These are phyloP conservation scores for Hyperopisus bebe DNA, from an alignment of 2,113 vertebrate species.

Conservation along the genomic window DNA sequence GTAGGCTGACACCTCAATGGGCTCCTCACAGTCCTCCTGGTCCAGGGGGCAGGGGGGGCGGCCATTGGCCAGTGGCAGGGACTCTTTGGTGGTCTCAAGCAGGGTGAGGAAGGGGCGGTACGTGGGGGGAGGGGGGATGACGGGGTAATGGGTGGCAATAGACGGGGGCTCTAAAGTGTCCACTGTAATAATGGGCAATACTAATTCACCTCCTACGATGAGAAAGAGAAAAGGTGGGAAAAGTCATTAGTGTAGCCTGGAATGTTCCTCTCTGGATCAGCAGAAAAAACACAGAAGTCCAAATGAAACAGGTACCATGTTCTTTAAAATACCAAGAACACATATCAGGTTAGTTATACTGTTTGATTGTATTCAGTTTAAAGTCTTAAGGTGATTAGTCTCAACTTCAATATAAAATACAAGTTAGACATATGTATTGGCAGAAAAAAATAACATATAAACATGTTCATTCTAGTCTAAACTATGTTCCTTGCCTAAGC, in stretches of 20 bases:
- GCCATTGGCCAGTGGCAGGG: constrained; percentile 61
- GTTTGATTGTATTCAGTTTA: constrained; percentile 47
- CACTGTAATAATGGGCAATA: constrained; percentile 91
- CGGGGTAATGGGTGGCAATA: constrained; percentile 80
- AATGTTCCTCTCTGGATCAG: constrained; percentile 31
- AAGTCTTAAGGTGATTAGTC: constrained; percentile 42
- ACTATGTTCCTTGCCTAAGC: not conserved
- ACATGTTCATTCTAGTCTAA: not conserved
- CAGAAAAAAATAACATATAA: not conserved
- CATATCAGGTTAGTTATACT: constrained; percentile 58
- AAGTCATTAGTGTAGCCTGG: constrained; percentile 45
- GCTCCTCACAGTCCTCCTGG: constrained; percentile 85
- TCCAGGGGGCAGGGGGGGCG: constrained; percentile 71
- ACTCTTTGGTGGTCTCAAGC: constrained; percentile 79
- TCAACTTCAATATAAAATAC: constrained; percentile 31
- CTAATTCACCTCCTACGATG: constrained; percentile 89
- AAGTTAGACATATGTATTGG: not conserved
- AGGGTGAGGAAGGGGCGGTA: constrained; percentile 78
- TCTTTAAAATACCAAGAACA: constrained; percentile 59
- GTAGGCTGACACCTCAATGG: constrained; percentile 79
- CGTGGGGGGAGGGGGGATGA: constrained; percentile 79
- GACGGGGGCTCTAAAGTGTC: constrained; percentile 88
- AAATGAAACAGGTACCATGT: constrained; percentile 47
- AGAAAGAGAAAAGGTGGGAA: constrained; percentile 57
- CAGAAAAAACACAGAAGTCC: constrained; percentile 34